Percentiles rank a stretch among this genome's conserved stretches.
Conservation (phyloP, 2,888 invertebrate genomes). For the Zaprionus lineosus region DNA sequence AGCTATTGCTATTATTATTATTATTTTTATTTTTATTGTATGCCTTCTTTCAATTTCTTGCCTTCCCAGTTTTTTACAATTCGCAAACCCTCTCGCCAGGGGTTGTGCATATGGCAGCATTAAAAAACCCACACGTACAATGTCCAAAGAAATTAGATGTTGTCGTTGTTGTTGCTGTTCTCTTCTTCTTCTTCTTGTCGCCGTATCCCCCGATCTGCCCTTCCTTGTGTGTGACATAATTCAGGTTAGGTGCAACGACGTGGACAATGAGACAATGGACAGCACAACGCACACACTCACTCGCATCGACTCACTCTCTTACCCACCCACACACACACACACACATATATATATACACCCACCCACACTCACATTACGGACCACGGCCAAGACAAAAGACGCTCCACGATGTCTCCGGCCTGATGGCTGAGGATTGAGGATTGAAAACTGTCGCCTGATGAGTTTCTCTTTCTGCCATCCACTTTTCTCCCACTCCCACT, state of each 20-base stretch:
- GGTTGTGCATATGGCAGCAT: constrained; percentile 83
- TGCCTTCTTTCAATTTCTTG: constrained; percentile 25
- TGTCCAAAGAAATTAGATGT: constrained; percentile 77
- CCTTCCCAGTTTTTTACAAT: constrained; percentile 39
- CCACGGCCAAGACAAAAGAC: constrained; percentile 46
- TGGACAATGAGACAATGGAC: constrained; percentile 67
- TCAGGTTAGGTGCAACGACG: constrained; percentile 67
- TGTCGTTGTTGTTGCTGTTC: constrained; percentile 25
- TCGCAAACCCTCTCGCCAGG: constrained; percentile 58
- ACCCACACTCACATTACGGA: constrained; percentile 6
- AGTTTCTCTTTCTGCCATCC: constrained; percentile 42
- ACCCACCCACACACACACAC: constrained; percentile 15
- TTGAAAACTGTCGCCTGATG: constrained; percentile 60
- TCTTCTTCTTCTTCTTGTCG: not conserved
- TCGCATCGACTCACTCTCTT: too few relatives aligned
- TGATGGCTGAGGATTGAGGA: not conserved
- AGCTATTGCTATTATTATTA: constrained; percentile 48
- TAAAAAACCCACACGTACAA: constrained; percentile 79
- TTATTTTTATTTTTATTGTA: constrained; percentile 39
- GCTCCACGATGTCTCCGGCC: constrained; percentile 42
- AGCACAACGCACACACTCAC: constrained; percentile 51
- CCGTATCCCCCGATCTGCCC: not conserved
- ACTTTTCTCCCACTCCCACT: constrained; percentile 10
- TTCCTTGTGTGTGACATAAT: constrained; percentile 71
- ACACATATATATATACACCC: too few relatives aligned